Evolutionary conservation across 1,140 invertebrate genomes (phyloP).

Genomic region (Plutomurus gul): DNA sequence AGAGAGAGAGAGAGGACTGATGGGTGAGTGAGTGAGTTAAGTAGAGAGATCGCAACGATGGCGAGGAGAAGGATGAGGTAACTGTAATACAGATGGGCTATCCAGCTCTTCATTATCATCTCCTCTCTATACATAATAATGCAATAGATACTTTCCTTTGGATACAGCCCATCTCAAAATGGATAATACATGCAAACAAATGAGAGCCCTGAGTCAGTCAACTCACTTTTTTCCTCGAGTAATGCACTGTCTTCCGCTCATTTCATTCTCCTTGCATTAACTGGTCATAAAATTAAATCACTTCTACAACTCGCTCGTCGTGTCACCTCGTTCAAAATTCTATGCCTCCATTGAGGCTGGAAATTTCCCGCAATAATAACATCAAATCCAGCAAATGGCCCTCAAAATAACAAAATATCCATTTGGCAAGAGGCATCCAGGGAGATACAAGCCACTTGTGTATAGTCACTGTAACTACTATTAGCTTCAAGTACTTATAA

Average conservation of each 20-base stretch:
- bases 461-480: constrained; percentile 29
- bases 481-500: constrained; percentile 25
- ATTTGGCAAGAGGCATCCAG: constrained; percentile 35
- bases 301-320: constrained; percentile 36
- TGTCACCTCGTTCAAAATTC: constrained; percentile 37
- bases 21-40: background rate
- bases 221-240: constrained; percentile 16
- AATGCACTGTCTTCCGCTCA: constrained; percentile 39
- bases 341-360: constrained; percentile 32
- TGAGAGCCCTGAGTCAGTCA: constrained; percentile 23
- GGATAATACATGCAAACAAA: constrained; percentile 46
- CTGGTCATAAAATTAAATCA: constrained; percentile 53
- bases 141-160: background rate
- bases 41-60: background rate
- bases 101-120: constrained; percentile 37
- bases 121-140: background rate
- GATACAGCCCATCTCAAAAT: constrained; percentile 19
- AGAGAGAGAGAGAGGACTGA: background rate
- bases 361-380: constrained; percentile 41
- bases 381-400: constrained; percentile 34
- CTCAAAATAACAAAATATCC: constrained; percentile 40
- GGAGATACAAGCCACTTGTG: constrained; percentile 29
- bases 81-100: constrained; percentile 34
- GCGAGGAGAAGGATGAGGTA: constrained; percentile 29
- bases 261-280: constrained; percentile 49